These are phyloP conservation scores for Drosophila prostipennis DNA, from an alignment of 2,888 invertebrate species.

Conservation along the genomic window DNA sequence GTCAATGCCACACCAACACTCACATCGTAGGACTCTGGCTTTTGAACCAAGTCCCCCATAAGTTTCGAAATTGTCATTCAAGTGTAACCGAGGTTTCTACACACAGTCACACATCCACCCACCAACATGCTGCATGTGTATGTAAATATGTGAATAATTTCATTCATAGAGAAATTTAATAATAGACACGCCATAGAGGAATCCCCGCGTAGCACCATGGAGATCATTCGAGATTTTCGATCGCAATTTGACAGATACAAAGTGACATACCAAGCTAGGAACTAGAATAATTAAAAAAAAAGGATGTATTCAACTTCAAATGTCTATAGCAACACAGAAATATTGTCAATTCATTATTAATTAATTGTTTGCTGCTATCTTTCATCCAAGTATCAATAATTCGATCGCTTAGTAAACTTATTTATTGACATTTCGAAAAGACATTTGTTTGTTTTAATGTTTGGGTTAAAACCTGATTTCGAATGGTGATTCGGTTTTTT, in stretches of 20 bases:
- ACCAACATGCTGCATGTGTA: conserved; percentile 7
- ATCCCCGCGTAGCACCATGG: conserved; percentile 31
- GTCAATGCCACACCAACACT: conserved; percentile 61
- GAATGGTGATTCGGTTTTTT: neutral
- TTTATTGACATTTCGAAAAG: conserved; percentile 27
- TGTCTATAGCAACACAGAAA: neutral
- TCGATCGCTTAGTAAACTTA: conserved; percentile 23
- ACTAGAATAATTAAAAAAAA: too few relatives aligned
- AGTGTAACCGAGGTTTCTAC: conserved; percentile 51
- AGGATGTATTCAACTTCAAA: neutral
- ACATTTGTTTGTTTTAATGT: conserved; percentile 25
- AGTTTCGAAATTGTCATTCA: conserved; percentile 44
- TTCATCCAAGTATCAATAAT: conserved; percentile 19
- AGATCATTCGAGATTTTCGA: conserved; percentile 3
- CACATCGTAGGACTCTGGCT: conserved; percentile 29
- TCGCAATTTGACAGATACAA: neutral
- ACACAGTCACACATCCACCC: conserved; percentile 6
- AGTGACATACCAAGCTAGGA: neutral
- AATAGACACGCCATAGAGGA: conserved; percentile 48
- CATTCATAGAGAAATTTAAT: conserved; percentile 71
- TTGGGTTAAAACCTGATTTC: conserved; percentile 12
- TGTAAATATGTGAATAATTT: conserved; percentile 20
- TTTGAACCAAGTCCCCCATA: conserved; percentile 15
- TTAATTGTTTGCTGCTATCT: conserved; percentile 17
- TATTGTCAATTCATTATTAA: conserved; percentile 7